These are phyloP conservation scores for Phortica okadai DNA, from an alignment of 2,888 invertebrate genomes.

Conservation along the genomic window DNA sequence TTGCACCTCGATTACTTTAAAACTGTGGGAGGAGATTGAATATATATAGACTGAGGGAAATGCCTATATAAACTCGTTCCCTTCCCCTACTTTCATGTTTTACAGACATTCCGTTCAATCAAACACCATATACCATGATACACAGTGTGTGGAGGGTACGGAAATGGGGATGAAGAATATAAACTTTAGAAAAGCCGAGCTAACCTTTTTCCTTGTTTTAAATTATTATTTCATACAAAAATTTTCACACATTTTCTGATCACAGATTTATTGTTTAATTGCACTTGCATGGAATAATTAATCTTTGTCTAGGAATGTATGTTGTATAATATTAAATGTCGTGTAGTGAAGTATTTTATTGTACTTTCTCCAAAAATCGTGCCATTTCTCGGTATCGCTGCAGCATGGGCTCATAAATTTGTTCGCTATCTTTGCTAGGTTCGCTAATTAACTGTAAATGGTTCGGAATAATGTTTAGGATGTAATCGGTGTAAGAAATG, in stretches of 20 bases:
- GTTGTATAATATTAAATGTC: slow-evolving; percentile 44
- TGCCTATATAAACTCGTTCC: too few species aligned
- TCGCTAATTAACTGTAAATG: slow-evolving; percentile 80
- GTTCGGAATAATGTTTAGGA: slow-evolving; percentile 70
- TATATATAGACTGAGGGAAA: too few species aligned
- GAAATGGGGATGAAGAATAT: too few species aligned
- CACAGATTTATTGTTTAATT: slow-evolving; percentile 62
- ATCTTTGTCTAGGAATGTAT: slow-evolving; percentile 30
- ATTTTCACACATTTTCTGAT: slow-evolving; percentile 52
- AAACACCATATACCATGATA: too few species aligned
- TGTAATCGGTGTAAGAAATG: slow-evolving; percentile 69
- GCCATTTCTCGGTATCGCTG: slow-evolving; percentile 81
- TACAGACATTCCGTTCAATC: too few species aligned
- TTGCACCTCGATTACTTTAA: too few species aligned
- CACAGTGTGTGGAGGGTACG: too few species aligned
- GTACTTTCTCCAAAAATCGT: slow-evolving; percentile 56
- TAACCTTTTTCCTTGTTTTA: too few species aligned
- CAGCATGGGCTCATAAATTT: slow-evolving; percentile 86
- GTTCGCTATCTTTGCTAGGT: slow-evolving; percentile 85
- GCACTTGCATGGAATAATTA: slow-evolving; percentile 53
- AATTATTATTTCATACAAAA: neutral
- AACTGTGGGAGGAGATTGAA: too few species aligned
- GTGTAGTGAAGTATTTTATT: slow-evolving; percentile 23
- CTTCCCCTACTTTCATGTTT: too few species aligned
- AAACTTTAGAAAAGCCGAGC: too few species aligned